These are phyloP conservation scores for Meloe dianella DNA, from an alignment of 2,888 invertebrate species.

Conservation along the genomic window DNA sequence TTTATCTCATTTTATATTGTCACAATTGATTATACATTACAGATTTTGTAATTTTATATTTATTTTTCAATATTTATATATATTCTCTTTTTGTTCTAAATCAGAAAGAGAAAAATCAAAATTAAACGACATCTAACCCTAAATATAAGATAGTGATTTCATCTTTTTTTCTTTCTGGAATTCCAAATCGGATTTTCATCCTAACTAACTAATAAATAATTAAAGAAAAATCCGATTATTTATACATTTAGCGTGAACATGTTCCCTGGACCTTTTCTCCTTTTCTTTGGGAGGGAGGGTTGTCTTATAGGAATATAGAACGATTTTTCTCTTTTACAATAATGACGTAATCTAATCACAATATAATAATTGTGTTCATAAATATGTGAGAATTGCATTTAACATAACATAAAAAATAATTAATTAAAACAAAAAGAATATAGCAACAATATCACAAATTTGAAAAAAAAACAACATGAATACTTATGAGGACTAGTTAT, in stretches of 20 bases:
- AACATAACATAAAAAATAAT: slow-evolving; percentile 23
- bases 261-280: neutral
- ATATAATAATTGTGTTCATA: slow-evolving; percentile 25
- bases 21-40: slow-evolving; percentile 55
- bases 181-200: neutral
- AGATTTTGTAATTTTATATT: slow-evolving; percentile 35
- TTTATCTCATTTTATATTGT: slow-evolving; percentile 54
- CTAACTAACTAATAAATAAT: neutral
- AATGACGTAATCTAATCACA: slow-evolving; percentile 22
- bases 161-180: slow-evolving; percentile 23
- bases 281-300: too few species aligned
- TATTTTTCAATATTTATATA: neutral
- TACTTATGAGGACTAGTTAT: slow-evolving; percentile 37
- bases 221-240: slow-evolving; percentile 1
- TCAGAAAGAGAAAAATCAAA: slow-evolving; percentile 22
- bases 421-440: slow-evolving; percentile 23
- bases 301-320: neutral
- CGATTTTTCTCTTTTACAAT: slow-evolving; percentile 3
- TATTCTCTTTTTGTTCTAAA: neutral
- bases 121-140: slow-evolving; percentile 35
- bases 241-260: neutral
- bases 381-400: slow-evolving; percentile 15
- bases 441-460: slow-evolving; percentile 32
- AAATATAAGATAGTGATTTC: slow-evolving; percentile 35
- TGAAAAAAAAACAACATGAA: too few species aligned